Base-by-base conservation (phyloP, 2,888 invertebrate genomes). In the Euspilapteryx auroguttella region DNA sequence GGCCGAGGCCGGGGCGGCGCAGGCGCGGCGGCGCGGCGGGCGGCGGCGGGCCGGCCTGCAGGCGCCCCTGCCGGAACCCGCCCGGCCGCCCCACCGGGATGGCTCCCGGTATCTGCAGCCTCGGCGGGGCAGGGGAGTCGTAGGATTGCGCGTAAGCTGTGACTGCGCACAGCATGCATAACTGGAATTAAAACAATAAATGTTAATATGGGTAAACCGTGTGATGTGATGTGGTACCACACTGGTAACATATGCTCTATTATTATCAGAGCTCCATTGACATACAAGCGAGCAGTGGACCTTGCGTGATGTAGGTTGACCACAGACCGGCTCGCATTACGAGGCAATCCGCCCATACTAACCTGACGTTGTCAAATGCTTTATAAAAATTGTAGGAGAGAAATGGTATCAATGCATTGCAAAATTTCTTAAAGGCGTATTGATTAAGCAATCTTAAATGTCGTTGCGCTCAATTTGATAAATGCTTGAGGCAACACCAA, bases 41-140 rank as follows among this genome's bases (percentile, higher is more conserved):
- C 14, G 55, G 49, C 20, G 50, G 32, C 12, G 58, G 53, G 17
- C 53, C 49, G 34, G 47, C 40, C 33, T 63, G 62, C 21, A 66
- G 41, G 37, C 69, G 56, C 29, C 65, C 76, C 38, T 76, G 73
- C 29, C 71, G 52, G 47, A 48, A 73, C 34, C 52, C 77, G 27
- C 56, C 64, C 47, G 50, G 66, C 31, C 64, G 45, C 12, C 73
- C 71, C 24, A 79, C 27, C 6, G 68, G 55, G 12, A 81, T 46
- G 1, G 86, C 86, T 23, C 86, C 86, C 1, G 86, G 83, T 37
- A 87, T 83, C 42, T 69, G 75, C 11, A 85, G 56, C 42, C 86
- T 65, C 8, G 79, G 84, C n/a, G 86, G 86, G 30, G 73, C 45
- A 38, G 85, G 82, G 26, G 61, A 56, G 40, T 73, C 69, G 29